Evolutionary conservation across 64 coral and sea anemone species (phyloP).

Genomic region (Acropora tenuis): DNA sequence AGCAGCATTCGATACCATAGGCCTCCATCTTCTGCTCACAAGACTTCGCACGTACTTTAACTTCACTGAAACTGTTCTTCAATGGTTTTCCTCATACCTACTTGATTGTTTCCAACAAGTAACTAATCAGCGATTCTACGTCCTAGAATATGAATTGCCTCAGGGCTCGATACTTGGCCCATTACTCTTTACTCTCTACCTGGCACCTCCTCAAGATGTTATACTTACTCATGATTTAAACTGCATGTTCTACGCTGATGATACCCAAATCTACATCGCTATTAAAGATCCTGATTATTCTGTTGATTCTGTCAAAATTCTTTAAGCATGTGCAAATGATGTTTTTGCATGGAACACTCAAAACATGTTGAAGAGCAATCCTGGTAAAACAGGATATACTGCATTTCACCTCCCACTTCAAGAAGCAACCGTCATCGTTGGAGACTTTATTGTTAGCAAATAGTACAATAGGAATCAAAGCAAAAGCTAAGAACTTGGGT

Average conservation of each 20-base stretch:
- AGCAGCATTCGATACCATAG: too few relatives aligned
- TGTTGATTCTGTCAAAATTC: background rate
- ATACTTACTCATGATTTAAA: background rate
- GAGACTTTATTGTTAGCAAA: background rate
- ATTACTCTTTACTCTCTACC: too few relatives aligned
- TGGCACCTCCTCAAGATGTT: too few relatives aligned
- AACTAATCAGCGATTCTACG: too few relatives aligned
- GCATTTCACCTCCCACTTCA: conserved; percentile 16
- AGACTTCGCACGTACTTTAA: too few relatives aligned
- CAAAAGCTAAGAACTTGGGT: background rate
- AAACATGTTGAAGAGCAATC: conserved; percentile 32
- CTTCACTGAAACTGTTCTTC: too few relatives aligned
- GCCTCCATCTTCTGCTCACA: too few relatives aligned
- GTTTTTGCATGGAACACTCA: conserved; percentile 25
- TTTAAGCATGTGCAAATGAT: background rate
- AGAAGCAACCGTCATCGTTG: background rate
- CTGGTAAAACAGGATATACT: conserved; percentile 18
- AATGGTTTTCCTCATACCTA: too few relatives aligned
- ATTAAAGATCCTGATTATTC: conserved; percentile 4
- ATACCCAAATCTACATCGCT: conserved; percentile 13
- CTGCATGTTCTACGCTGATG: conserved; percentile 39
- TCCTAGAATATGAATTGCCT: too few relatives aligned
- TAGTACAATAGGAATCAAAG: background rate
- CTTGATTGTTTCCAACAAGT: too few relatives aligned
- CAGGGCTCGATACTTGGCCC: too few relatives aligned